Evolutionary conservation across 2,113 vertebrate genomes (phyloP).

Genomic region (Corythaeola cristata): DNA sequence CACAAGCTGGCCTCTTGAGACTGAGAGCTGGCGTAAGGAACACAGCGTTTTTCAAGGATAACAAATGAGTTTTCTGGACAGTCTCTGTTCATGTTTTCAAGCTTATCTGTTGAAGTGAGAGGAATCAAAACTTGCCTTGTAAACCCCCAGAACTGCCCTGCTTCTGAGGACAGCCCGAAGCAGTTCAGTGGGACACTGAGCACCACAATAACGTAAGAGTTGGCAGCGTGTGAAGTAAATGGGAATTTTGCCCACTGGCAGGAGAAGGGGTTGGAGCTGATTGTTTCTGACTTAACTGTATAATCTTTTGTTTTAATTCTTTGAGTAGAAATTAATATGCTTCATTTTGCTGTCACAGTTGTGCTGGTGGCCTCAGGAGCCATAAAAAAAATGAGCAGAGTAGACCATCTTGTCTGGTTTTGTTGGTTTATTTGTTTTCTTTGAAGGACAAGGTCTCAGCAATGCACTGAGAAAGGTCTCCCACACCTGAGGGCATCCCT

Average conservation of each 20-base stretch:
- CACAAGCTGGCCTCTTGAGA: background rate
- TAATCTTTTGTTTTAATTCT: background rate
- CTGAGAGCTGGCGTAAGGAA: background rate
- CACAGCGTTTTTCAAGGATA: background rate
- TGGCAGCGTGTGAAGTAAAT: background rate
- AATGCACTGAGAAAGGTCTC: background rate
- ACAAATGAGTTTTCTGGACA: background rate
- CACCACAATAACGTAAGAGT: background rate
- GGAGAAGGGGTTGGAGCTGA: background rate
- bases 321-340: background rate
- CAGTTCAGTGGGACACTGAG: background rate
- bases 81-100: background rate
- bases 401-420: background rate
- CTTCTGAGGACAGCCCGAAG: background rate
- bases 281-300: background rate
- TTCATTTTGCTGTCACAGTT: background rate
- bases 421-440: background rate
- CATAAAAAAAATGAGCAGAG: background rate
- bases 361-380: background rate
- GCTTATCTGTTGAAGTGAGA: background rate
- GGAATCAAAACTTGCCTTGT: background rate
- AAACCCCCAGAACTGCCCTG: background rate
- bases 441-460: background rate
- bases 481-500: background rate
- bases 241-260: background rate